Percentiles rank a stretch among this genome's conserved stretches.
phyloP scores from a whole-genome alignment of 2,113 vertebrate genomes.

The Oryzias melastigma region DNA sequence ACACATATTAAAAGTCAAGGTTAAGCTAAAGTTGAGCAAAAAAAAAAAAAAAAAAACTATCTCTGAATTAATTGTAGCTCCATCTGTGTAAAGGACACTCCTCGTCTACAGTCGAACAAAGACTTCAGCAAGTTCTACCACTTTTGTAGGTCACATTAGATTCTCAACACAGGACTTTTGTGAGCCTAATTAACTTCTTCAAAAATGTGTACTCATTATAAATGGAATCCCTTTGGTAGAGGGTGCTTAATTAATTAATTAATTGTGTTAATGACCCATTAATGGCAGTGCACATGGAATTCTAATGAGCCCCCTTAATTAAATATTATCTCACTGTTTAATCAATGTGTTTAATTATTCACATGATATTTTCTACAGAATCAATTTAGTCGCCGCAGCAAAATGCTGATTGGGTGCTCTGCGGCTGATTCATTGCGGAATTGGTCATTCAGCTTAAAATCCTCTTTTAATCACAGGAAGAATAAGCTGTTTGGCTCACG shows the following conservation, averaged over 20 bases:
- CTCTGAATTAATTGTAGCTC: conserved; percentile 10
- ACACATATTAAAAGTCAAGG: neutral
- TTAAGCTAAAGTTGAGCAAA: conserved; percentile 1
- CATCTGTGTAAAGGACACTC: conserved; percentile 1
- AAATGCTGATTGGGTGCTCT: conserved; percentile 63
- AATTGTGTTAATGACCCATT: conserved; percentile 80
- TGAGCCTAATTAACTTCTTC: conserved; percentile 76
- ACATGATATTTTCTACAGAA: conserved; percentile 77
- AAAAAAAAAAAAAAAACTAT: neutral
- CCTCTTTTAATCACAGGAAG: conserved; percentile 67
- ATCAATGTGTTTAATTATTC: conserved; percentile 82
- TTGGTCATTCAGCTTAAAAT: conserved; percentile 70
- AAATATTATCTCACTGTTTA: conserved; percentile 84
- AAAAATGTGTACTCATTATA: conserved; percentile 78
- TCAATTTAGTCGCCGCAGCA: conserved; percentile 65
- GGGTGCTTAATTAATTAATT: conserved; percentile 78
- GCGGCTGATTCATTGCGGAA: conserved; percentile 66
- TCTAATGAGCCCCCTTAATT: conserved; percentile 80
- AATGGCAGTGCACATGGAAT: conserved; percentile 72
- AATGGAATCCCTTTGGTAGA: conserved; percentile 76
- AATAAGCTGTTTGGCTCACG: conserved; percentile 61
- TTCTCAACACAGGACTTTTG: conserved; percentile 52
- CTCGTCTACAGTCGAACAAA: conserved; percentile 9
- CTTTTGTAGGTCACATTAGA: conserved; percentile 55
- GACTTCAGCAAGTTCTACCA: conserved; percentile 54